Percentiles rank a stretch among this genome's conserved stretches.
phyloP scores from a whole-genome alignment of 23 tunicate species.

The Trididemnum nubilum region DNA sequence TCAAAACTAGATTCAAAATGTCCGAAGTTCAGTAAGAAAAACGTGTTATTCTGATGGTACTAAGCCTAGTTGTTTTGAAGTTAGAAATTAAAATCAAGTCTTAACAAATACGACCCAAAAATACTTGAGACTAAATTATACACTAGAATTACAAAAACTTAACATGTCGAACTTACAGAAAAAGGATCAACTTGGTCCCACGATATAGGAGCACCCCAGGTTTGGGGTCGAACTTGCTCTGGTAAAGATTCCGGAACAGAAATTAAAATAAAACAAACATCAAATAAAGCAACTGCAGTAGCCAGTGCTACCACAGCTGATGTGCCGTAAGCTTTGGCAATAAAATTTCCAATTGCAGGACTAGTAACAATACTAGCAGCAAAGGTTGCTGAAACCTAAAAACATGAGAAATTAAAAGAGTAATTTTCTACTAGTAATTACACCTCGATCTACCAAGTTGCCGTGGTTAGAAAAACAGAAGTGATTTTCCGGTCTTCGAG shows the following conservation, averaged over 20 bases:
- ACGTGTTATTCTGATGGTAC: too few species aligned
- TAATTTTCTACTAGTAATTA: not conserved
- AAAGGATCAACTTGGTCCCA: conserved; percentile 96
- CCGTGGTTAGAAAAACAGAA: not conserved
- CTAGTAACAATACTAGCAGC: conserved; percentile 97
- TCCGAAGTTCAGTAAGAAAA: too few species aligned
- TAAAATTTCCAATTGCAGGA: conserved; percentile 90
- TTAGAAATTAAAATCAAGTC: too few species aligned
- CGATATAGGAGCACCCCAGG: conserved; percentile 65
- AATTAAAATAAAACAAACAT: conserved; percentile 84
- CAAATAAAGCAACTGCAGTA: conserved; percentile 80
- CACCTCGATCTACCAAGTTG: too few species aligned
- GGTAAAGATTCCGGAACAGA: conserved; percentile 98
- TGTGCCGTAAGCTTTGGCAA: conserved; percentile 65
- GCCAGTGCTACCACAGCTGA: conserved; percentile 83
- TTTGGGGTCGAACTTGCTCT: conserved; percentile 57
- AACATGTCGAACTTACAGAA: conserved; percentile 50
- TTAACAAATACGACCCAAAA: too few species aligned
- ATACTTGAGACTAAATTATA: too few species aligned
- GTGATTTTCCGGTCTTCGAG: too few species aligned
- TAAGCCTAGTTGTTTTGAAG: too few species aligned
- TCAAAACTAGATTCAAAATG: too few species aligned
- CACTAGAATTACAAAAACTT: too few species aligned
- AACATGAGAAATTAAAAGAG: not conserved
- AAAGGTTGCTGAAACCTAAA: conserved; percentile 95